Conservation (phyloP, 2,113 vertebrate species). For the Forbesichthys papilliferus region DNA sequence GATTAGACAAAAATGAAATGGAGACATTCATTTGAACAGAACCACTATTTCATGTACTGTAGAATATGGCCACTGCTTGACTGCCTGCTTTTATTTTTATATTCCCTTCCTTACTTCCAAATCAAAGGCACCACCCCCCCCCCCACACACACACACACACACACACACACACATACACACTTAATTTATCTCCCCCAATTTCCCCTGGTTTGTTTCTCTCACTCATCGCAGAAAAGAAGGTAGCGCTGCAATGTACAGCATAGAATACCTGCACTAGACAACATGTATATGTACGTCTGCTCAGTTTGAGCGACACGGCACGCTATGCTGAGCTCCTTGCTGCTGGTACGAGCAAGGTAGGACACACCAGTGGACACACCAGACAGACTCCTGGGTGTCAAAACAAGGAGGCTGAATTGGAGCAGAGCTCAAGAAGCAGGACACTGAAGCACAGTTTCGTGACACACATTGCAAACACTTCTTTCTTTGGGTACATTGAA, state of each 20-base stretch:
- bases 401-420: neutral
- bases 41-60: neutral
- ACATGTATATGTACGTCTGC: conserved; percentile 7
- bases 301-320: conserved; percentile 4
- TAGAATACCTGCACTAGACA: conserved; percentile 1
- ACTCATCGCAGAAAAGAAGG: conserved; percentile 50
- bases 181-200: conserved; percentile 43
- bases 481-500: no score
- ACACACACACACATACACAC: neutral
- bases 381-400: neutral
- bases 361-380: neutral
- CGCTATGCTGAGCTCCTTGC: neutral
- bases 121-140: conserved; percentile 53
- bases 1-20: neutral
- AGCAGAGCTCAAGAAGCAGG: no score
- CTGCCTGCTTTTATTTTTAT: no score
- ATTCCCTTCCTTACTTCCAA: conserved; percentile 55
- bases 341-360: neutral
- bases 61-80: no score
- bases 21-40: neutral
- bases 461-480: no score
- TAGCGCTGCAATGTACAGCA: conserved; percentile 33
- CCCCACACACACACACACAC: neutral
- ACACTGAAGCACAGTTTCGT: no score
- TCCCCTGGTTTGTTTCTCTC: conserved; percentile 53